phyloP scores from a whole-genome alignment of 1,140 invertebrate genomes.

The Contarinia nasturtii region DNA sequence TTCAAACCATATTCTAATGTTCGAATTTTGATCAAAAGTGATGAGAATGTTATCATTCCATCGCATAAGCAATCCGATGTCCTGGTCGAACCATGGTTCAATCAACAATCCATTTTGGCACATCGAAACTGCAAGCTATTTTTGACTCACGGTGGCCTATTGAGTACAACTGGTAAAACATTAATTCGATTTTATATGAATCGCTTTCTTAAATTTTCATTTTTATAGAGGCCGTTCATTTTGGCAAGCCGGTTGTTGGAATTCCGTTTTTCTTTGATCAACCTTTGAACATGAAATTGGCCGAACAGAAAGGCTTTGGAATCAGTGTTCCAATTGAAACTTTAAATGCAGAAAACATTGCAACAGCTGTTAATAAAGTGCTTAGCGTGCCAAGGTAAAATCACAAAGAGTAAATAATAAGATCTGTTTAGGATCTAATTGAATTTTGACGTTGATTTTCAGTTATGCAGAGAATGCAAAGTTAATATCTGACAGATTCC shows the following conservation, averaged over 20 bases:
- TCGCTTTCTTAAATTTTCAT: too few species aligned
- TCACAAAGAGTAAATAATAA: background rate
- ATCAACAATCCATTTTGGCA: conserved; percentile 37
- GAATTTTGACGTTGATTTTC: background rate
- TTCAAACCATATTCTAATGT: too few species aligned
- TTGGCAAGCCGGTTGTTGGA: conserved; percentile 40
- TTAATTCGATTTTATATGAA: too few species aligned
- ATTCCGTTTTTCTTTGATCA: conserved; percentile 41
- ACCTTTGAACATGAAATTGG: conserved; percentile 27
- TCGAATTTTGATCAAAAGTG: conserved; percentile 36
- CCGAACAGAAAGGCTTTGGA: conserved; percentile 20
- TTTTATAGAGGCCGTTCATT: conserved; percentile 40
- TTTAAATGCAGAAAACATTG: conserved; percentile 1
- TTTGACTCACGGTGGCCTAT: conserved; percentile 43
- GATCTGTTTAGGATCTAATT: background rate
- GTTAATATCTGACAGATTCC: conserved; percentile 23
- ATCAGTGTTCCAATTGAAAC: conserved; percentile 8
- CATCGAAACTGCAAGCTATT: conserved; percentile 43
- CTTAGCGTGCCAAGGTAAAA: conserved; percentile 5
- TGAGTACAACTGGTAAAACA: conserved; percentile 39
- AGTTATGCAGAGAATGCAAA: conserved; percentile 12
- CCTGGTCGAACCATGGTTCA: conserved; percentile 35
- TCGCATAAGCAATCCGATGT: conserved; percentile 27
- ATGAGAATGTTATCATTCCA: conserved; percentile 30
- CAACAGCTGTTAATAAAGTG: conserved; percentile 4